A percentile compares a stretch with the other conserved stretches of the same genome.
Conservation (phyloP, 2,888 invertebrate genomes). For the Uloborus plumipes region DNA sequence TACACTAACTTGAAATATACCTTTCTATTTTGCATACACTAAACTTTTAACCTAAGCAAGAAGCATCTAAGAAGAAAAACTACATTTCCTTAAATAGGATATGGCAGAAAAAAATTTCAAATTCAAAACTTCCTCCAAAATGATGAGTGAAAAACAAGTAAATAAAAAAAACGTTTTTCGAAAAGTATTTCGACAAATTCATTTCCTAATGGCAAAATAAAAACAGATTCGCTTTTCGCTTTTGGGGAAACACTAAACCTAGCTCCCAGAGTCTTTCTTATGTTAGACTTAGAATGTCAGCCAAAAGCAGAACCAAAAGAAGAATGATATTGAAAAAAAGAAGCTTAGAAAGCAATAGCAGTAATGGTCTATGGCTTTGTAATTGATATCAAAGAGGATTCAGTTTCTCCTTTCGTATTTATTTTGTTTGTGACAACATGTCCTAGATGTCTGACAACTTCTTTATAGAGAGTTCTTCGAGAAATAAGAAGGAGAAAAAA, state of each 20-base stretch:
- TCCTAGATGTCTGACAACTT: slow-evolving; percentile 22
- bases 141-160: slow-evolving; percentile 4
- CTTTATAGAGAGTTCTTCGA: background rate
- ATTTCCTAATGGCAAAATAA: slow-evolving; percentile 45
- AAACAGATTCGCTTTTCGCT: slow-evolving; percentile 16
- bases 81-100: too few species aligned
- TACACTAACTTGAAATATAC: too few species aligned
- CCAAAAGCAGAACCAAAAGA: slow-evolving; percentile 1
- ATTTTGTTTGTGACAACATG: slow-evolving; percentile 32
- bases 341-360: slow-evolving; percentile 45
- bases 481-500: background rate
- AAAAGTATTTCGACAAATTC: slow-evolving; percentile 42
- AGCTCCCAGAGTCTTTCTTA: slow-evolving; percentile 12
- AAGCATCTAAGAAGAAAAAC: too few species aligned
- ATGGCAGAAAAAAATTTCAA: background rate
- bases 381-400: slow-evolving; percentile 54
- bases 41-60: too few species aligned
- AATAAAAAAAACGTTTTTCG: background rate
- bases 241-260: slow-evolving; percentile 44
- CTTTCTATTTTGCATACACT: too few species aligned
- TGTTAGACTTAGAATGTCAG: slow-evolving; percentile 24
- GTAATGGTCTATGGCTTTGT: slow-evolving; percentile 61
- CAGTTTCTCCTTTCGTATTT: slow-evolving; percentile 31
- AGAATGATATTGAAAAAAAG: slow-evolving; percentile 19
- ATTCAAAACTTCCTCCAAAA: background rate